Conservation (phyloP, 2,888 invertebrate genomes). For the Venusia cambrica region DNA sequence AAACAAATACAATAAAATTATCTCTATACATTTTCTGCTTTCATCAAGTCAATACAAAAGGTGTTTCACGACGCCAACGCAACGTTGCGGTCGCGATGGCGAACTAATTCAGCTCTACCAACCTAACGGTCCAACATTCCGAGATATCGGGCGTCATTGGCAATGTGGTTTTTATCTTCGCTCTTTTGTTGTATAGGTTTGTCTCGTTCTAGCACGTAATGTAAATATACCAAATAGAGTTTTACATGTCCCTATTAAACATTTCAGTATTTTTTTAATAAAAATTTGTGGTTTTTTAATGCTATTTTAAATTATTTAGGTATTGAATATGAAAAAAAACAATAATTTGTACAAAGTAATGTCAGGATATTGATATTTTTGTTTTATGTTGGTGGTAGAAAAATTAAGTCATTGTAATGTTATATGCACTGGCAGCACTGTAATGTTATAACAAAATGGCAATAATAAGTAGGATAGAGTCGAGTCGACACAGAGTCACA, state of each 20-base stretch:
- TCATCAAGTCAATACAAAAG: slow-evolving; percentile 87
- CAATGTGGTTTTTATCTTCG: slow-evolving; percentile 64
- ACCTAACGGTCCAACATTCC: slow-evolving; percentile 61
- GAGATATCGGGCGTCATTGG: slow-evolving; percentile 72
- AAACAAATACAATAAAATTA: slow-evolving; percentile 81
- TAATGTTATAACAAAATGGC: too few species aligned
- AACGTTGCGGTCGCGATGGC: slow-evolving; percentile 79
- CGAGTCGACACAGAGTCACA: too few species aligned
- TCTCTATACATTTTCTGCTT: slow-evolving; percentile 84
- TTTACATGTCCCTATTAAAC: background rate
- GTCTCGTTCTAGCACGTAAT: slow-evolving; percentile 45
- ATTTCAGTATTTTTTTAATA: background rate
- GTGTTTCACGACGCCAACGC: slow-evolving; percentile 85
- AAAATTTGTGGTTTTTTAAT: too few species aligned
- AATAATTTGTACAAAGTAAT: slow-evolving; percentile 20
- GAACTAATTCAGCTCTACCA: slow-evolving; percentile 74
- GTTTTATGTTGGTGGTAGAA: slow-evolving; percentile 42
- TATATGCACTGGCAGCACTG: slow-evolving; percentile 11
- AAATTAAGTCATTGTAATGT: slow-evolving; percentile 6
- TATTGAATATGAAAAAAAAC: slow-evolving; percentile 9
- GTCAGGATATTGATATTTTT: slow-evolving; percentile 32
- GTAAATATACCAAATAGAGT: slow-evolving; percentile 1
- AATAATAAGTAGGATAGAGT: too few species aligned
- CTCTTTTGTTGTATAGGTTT: slow-evolving; percentile 50
- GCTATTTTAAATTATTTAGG: background rate